Evolutionary conservation across 2,888 invertebrate genomes (phyloP).

Genomic region (Rotaria macrura): DNA sequence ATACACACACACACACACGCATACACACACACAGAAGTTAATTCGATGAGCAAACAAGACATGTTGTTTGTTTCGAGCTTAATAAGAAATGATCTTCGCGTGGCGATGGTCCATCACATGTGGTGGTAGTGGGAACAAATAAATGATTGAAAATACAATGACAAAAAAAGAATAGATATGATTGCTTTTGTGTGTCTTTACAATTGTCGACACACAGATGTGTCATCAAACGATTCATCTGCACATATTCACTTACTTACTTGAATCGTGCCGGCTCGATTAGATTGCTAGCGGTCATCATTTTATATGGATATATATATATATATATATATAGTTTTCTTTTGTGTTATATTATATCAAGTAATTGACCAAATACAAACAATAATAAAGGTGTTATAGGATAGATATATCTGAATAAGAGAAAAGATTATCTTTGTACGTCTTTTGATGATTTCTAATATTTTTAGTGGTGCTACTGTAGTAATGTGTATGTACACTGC

Average conservation of each 20-base stretch:
- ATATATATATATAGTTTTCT: no score
- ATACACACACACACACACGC: background rate
- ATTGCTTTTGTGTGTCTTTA: slow-evolving; percentile 12
- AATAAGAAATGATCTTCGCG: slow-evolving; percentile 11
- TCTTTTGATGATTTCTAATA: slow-evolving; percentile 2
- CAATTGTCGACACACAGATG: slow-evolving; percentile 1
- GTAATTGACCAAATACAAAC: background rate
- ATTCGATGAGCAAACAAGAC: slow-evolving; percentile 12
- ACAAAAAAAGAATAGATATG: background rate
- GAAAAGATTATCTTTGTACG: background rate
- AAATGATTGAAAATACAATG: slow-evolving; percentile 8
- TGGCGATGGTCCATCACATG: slow-evolving; percentile 15
- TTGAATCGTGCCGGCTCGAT: slow-evolving; percentile 12
- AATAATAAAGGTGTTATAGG: background rate
- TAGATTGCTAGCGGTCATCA: slow-evolving; percentile 12
- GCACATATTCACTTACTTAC: background rate
- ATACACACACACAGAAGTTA: background rate
- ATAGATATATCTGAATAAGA: slow-evolving; percentile 2
- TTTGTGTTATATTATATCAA: background rate
- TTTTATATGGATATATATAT: background rate
- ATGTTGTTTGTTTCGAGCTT: slow-evolving; percentile 15
- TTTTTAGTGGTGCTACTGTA: background rate
- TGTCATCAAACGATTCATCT: slow-evolving; percentile 3
- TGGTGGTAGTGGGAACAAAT: slow-evolving; percentile 3
- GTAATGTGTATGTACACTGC: background rate